Evolutionary conservation across 2,113 vertebrate genomes (phyloP), one percentile per base, ranked within the genome.

Genomic region (Neoarius graeffei): DNA sequence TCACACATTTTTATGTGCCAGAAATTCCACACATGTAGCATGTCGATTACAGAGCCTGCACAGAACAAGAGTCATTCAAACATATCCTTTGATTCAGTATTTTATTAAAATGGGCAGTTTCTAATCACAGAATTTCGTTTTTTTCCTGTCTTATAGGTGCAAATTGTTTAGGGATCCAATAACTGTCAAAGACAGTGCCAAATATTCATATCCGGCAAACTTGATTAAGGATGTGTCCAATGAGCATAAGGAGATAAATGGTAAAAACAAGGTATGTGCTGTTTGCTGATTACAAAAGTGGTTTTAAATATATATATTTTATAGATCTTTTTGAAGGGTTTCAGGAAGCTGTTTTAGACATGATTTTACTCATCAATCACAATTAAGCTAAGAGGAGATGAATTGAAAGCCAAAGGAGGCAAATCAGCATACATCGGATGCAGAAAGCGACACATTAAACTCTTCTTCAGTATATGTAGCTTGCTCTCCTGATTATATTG

Each of bases 251-350:
- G 19, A 93, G 35, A 60, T 93, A 42, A 88, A 95, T 90, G 91
- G 89, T 35, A 94, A 92, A 92, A 95, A 94, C 85, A 95, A 94
- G 94, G 96, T 96, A 92, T 76, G 94, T 86, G 25, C 62, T 82
- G 13, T 14, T 23, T 27, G n/a, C 59, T 52, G 54, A 73, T 57
- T 42, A 81, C 30, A 35, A 14, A 7, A 15, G 1, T 13, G 0
- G 2, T 23, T 25, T 10, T 1, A 2, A 48, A 74, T 19, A 42
- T 35, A 42, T 35, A 73, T 30, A 30, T 35, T 30, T 69, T 66
- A n/a, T 66, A 27, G 9, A 66, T 13, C 11, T 17, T 30, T 62
- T 62, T 62, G 64, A 27, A 67, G 25, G 62, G 62, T 64, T 64
- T 64, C 62, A 64, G 7, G 23, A 64, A 17, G 66, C 30, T 30